Evolutionary conservation across 2,888 invertebrate species (phyloP), one percentile per base, ranked within the genome.

Genomic region (Drosophila niveifrons): DNA sequence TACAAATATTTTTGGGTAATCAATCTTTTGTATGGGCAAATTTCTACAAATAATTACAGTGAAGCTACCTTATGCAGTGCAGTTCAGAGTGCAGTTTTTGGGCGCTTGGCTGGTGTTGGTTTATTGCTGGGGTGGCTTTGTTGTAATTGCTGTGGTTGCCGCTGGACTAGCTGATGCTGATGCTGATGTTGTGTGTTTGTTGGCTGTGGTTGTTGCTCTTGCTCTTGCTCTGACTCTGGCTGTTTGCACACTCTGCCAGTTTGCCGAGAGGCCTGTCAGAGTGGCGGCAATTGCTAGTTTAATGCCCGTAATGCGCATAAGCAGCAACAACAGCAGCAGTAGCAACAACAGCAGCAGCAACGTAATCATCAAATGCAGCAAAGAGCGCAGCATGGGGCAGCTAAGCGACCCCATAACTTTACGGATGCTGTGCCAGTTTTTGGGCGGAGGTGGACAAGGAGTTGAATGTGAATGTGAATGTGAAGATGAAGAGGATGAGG

Each of bases 201-300:
- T 73, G 48, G 67, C 39, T 61, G 71, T 48, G 55, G 36, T 36
- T 36, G 31, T 10, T 31, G 31, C 31, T 31, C 10, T 3, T 31
- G 31, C 31, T 9, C 9, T 10, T 31, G 31, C 31, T 31, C 10
- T 11, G 31, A 10, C 10, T 31, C 10, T 31, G 31, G 31, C 9
- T 31, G 10, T 31, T 11, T 34, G 34, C 3, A 23, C 23, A 23
- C 23, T 23, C 23, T 23, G 23, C 23, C 31, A 44, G 17, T 44
- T 53, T 63, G 72, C 46, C 70, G 47, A 57, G 63, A 62, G 61
- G 72, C 56, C 48, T 62, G 72, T 63, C 57, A 66, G 55, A 55
- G 55, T 48, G 66, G 48, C 46, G 55, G 70, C 70, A 77, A 78
- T 78, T 78, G 77, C 67, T 66, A 61, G 75, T 61, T 74, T 78